A percentile compares a stretch with the other conserved stretches of the same genome.
Conservation (phyloP, 2,888 invertebrate species). For the Drepana falcataria region DNA sequence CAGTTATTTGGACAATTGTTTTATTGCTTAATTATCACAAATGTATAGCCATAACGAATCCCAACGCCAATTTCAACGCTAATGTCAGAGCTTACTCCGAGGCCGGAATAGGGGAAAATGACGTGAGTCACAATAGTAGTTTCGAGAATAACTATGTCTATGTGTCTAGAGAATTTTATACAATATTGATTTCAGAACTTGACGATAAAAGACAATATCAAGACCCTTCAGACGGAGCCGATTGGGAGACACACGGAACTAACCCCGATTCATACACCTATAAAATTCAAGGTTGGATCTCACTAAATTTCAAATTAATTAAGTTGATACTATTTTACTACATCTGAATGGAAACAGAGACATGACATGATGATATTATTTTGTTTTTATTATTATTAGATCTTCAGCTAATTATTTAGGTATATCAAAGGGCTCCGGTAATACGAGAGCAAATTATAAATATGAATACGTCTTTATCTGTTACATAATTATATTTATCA, state of each 20-base stretch:
- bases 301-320: not conserved
- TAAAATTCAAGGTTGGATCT: conserved; percentile 48
- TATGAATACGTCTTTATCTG: too few species aligned
- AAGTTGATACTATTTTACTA: too few species aligned
- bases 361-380: too few species aligned
- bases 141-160: conserved; percentile 3
- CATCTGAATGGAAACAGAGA: too few species aligned
- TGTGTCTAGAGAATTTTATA: not conserved
- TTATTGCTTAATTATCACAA: conserved; percentile 13
- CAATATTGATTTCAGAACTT: conserved; percentile 45
- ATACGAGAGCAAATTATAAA: too few species aligned
- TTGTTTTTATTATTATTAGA: too few species aligned
- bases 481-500: too few species aligned
- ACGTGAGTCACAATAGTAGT: conserved; percentile 37
- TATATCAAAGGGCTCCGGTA: too few species aligned
- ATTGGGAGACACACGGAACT: conserved; percentile 40
- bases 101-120: conserved; percentile 24
- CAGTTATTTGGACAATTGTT: conserved; percentile 12
- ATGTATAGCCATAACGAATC: conserved; percentile 33
- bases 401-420: too few species aligned
- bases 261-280: conserved; percentile 34
- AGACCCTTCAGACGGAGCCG: conserved; percentile 56
- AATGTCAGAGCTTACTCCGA: conserved; percentile 51
- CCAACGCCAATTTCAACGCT: conserved; percentile 52
- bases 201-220: conserved; percentile 29